Percentiles rank a stretch among this genome's conserved stretches.
These are phyloP conservation scores for Bothrops jararaca DNA, from an alignment of 2,113 vertebrate genomes.

Conservation along the genomic window DNA sequence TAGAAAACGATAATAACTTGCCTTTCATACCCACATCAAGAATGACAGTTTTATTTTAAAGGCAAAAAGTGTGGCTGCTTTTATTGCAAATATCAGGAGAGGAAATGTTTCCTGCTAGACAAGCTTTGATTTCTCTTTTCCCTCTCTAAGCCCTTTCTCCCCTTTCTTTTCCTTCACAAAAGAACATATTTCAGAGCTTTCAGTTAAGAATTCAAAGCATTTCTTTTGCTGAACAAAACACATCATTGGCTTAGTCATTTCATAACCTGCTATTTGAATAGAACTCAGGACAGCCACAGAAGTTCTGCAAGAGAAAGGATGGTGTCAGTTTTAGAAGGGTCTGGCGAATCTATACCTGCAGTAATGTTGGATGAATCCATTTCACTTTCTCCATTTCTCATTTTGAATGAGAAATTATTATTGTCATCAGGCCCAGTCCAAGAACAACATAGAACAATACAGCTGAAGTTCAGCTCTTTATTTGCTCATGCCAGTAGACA, in stretches of 20 bases:
- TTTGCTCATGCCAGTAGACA: too few species aligned
- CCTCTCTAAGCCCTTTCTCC: background rate
- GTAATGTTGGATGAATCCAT: background rate
- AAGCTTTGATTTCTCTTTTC: background rate
- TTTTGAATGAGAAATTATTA: background rate
- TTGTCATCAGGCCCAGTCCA: background rate
- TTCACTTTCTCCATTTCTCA: background rate
- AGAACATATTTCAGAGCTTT: background rate
- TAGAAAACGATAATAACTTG: background rate
- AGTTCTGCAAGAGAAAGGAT: background rate
- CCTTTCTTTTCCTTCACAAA: background rate
- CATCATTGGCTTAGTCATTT: background rate
- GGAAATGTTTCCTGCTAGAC: conserved; percentile 15
- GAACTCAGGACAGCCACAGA: background rate
- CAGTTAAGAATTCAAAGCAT: conserved; percentile 11
- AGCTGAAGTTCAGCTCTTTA: too few species aligned
- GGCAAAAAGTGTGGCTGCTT: background rate
- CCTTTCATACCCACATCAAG: background rate
- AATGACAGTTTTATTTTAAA: background rate
- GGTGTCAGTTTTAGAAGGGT: background rate
- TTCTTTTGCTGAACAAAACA: background rate
- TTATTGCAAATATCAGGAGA: background rate
- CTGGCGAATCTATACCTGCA: background rate
- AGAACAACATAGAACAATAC: too few species aligned
- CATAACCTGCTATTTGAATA: background rate